Percentiles rank a stretch among this genome's conserved stretches.
phyloP scores from a whole-genome alignment of 2,888 invertebrate species.

The Diloba caeruleocephala region DNA sequence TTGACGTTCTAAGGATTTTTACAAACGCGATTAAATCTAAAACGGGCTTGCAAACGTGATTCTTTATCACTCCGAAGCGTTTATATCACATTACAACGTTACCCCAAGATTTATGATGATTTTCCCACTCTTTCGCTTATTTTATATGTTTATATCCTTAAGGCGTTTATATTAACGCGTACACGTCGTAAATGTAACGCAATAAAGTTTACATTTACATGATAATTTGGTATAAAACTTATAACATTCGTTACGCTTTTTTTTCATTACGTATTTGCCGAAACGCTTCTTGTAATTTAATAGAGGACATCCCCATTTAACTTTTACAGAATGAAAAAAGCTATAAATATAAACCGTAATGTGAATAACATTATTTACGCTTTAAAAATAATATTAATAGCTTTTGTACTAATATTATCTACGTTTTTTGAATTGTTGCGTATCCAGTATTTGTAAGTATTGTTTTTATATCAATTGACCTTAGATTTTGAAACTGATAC shows the following conservation, averaged over 20 bases:
- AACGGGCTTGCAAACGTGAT: slow-evolving; percentile 60
- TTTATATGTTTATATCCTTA: slow-evolving; percentile 53
- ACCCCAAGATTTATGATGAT: slow-evolving; percentile 74
- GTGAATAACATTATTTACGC: slow-evolving; percentile 14
- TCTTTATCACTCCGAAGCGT: slow-evolving; percentile 74
- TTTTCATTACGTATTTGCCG: slow-evolving; percentile 32
- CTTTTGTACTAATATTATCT: slow-evolving; percentile 2
- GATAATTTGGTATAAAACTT: slow-evolving; percentile 59
- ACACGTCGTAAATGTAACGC: slow-evolving; percentile 57
- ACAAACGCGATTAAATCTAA: slow-evolving; percentile 67
- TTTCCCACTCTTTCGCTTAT: slow-evolving; percentile 61
- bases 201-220: slow-evolving; percentile 64
- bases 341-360: slow-evolving; percentile 14
- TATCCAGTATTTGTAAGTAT: background rate
- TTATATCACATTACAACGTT: slow-evolving; percentile 72
- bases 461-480: slow-evolving; percentile 7
- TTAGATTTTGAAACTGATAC: slow-evolving; percentile 15
- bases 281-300: slow-evolving; percentile 41
- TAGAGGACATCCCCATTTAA: slow-evolving; percentile 42
- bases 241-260: slow-evolving; percentile 37
- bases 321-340: slow-evolving; percentile 38
- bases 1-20: slow-evolving; percentile 78
- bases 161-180: slow-evolving; percentile 44
- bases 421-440: slow-evolving; percentile 9
- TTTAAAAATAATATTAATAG: slow-evolving; percentile 3